A percentile compares a stretch with the other conserved stretches of the same genome.
Conservation (phyloP, 2,797 vertebrate genomes). For the Argentina silus region DNA sequence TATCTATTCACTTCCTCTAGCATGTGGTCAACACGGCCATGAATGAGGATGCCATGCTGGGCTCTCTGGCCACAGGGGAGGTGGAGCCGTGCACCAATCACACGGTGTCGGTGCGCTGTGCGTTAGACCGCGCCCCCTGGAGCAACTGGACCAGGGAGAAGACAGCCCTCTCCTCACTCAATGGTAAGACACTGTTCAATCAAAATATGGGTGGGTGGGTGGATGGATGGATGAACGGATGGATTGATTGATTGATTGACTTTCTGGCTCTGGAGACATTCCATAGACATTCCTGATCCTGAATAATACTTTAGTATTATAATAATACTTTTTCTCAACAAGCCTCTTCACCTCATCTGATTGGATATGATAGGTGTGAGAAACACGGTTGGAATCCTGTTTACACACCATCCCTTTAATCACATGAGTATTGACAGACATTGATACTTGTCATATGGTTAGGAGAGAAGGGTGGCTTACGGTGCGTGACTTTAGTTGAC, state of each 20-base stretch:
- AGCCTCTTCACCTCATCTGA: not conserved
- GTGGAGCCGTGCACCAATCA: conserved; percentile 62
- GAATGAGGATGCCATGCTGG: rapidly evolving
- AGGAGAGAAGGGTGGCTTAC: not conserved
- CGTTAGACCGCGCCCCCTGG: conserved; percentile 44
- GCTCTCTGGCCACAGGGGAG: rapidly evolving
- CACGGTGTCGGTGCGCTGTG: conserved; percentile 59
- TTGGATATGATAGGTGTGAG: not conserved
- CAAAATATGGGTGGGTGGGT: too few relatives aligned
- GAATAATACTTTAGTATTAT: not conserved
- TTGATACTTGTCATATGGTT: not conserved
- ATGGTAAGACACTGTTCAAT: conserved; percentile 49
- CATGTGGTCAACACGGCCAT: not conserved
- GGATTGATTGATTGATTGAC: too few relatives aligned
- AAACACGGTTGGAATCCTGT: not conserved
- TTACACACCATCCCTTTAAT: not conserved
- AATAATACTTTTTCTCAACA: not conserved
- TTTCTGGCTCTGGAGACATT: too few relatives aligned
- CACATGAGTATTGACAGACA: not conserved
- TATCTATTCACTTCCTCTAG: conserved; percentile 1
- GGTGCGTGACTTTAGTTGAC: not conserved
- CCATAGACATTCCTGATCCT: not conserved
- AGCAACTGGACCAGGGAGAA: conserved; percentile 62
- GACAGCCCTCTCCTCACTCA: conserved; percentile 47
- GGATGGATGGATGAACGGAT: too few relatives aligned